phyloP scores from a whole-genome alignment of 2,113 vertebrate species.

The Lipotes vexillifer region DNA sequence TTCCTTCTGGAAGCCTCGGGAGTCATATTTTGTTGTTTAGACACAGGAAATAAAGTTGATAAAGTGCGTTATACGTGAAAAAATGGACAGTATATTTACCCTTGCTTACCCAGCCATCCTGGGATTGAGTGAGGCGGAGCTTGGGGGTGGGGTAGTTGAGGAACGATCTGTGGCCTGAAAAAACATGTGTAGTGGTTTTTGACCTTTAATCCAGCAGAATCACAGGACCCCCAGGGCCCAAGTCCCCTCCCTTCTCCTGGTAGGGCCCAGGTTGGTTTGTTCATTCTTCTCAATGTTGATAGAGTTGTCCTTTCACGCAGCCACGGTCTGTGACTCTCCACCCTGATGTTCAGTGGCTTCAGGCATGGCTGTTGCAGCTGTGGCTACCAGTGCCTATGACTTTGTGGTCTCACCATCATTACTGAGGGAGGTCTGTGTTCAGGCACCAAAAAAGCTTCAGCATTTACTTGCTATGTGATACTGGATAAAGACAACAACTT shows the following conservation, averaged over 20 bases:
- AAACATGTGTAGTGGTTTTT: not conserved
- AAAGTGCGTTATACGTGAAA: not conserved
- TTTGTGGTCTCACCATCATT: not conserved
- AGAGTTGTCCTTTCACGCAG: not conserved
- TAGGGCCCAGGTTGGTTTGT: not conserved
- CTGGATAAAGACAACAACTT: not conserved
- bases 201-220: not conserved
- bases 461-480: not conserved
- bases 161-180: not conserved
- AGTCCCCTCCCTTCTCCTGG: not conserved
- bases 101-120: not conserved
- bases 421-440: not conserved
- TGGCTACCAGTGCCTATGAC: too few species aligned
- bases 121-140: not conserved
- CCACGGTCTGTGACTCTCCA: too few species aligned
- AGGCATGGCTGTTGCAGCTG: accelerated
- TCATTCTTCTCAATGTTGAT: not conserved
- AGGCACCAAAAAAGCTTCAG: not conserved
- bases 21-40: slow-evolving; percentile 29
- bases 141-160: not conserved
- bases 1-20: slow-evolving; percentile 50
- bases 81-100: not conserved
- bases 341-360: not conserved
- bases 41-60: not conserved
- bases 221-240: not conserved